Percentiles rank a stretch among this genome's conserved stretches.
These are phyloP conservation scores for Charanyca ferruginea DNA, from an alignment of 2,888 invertebrate genomes.

Conservation along the genomic window DNA sequence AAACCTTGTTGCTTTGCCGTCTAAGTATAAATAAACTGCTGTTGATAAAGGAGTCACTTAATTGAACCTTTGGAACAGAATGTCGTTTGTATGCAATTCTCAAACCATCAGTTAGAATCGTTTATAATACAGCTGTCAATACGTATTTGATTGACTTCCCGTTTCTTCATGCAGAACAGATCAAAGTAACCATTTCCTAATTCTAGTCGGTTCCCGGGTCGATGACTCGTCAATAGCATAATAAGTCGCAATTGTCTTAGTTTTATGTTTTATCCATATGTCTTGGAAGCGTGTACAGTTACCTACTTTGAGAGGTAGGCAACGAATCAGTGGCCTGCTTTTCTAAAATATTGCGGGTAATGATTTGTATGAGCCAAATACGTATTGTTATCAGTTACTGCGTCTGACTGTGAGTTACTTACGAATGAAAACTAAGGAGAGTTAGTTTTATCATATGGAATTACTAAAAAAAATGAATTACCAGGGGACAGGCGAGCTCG, in stretches of 20 bases:
- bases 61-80: constrained; percentile 63
- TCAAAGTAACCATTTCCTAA: constrained; percentile 82
- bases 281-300: constrained; percentile 15
- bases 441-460: constrained; percentile 7
- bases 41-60: constrained; percentile 65
- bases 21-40: constrained; percentile 62
- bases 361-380: not conserved
- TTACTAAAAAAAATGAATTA: too few species aligned
- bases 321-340: not conserved
- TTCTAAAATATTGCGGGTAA: constrained; percentile 3
- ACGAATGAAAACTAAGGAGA: not conserved
- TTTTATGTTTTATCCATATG: constrained; percentile 58
- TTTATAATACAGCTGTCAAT: constrained; percentile 53
- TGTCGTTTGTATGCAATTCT: constrained; percentile 49
- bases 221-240: constrained; percentile 79
- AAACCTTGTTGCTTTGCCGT: constrained; percentile 54
- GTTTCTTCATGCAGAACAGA: constrained; percentile 72
- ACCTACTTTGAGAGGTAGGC: constrained; percentile 8
- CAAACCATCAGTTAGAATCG: constrained; percentile 31
- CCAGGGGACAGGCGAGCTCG: not conserved
- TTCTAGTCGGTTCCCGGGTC: constrained; percentile 78
- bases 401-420: too few species aligned
- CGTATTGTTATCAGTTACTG: too few species aligned
- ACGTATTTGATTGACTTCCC: constrained; percentile 63
- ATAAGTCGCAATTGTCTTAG: constrained; percentile 79